Evolutionary conservation across 2,113 vertebrate species (phyloP).

Genomic region (Scopus umbretta): DNA sequence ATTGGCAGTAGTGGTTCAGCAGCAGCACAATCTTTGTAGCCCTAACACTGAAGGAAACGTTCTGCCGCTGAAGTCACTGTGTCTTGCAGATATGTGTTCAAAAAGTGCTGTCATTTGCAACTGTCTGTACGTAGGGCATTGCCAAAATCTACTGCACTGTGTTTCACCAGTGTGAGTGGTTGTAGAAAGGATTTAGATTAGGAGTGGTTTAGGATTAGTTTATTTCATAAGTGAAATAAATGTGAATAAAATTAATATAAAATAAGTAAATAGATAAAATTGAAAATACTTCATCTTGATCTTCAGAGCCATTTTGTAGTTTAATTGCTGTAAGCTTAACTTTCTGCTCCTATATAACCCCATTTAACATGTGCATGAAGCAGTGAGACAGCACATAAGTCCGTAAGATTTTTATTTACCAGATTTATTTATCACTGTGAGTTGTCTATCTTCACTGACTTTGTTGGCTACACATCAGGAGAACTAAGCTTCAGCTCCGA

Average conservation of each 20-base stretch:
- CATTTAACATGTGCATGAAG: not conserved
- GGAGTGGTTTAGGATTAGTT: not conserved
- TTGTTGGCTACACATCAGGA: not conserved
- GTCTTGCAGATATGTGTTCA: not conserved
- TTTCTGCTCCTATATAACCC: not conserved
- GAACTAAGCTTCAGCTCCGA: not conserved
- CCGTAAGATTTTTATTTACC: not conserved
- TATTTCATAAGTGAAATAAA: not conserved
- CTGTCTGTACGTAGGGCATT: not conserved
- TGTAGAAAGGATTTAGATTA: not conserved
- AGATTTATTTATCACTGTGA: rapidly evolving
- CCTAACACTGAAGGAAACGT: too few relatives aligned
- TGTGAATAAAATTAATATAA: not conserved
- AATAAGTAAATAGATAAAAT: not conserved
- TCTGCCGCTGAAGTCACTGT: not conserved
- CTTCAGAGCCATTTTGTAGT: not conserved
- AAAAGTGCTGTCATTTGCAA: not conserved
- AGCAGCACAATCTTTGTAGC: not conserved
- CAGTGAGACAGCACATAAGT: not conserved
- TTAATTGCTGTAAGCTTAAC: not conserved
- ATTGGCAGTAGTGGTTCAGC: not conserved
- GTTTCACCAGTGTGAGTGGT: not conserved
- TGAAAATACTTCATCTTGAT: not conserved
- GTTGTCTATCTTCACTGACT: not conserved
- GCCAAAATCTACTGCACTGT: not conserved